phyloP scores from a whole-genome alignment of 2,797 vertebrate genomes.

The Coluber constrictor region DNA sequence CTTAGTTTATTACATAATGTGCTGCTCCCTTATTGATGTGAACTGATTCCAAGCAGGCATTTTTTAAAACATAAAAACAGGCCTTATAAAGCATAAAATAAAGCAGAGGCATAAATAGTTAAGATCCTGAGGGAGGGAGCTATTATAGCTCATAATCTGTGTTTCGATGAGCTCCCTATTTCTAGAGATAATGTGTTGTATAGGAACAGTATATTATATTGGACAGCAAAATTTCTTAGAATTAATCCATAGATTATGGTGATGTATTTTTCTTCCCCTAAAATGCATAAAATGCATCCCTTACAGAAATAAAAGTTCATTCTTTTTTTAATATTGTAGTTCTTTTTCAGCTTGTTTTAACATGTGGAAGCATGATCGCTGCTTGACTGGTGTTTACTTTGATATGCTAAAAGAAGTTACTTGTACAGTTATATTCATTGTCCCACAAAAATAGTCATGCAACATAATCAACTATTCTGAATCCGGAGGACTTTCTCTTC shows the following conservation, averaged over 20 bases:
- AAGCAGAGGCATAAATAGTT: background rate
- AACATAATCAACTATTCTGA: background rate
- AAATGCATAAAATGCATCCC: background rate
- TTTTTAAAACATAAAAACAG: background rate
- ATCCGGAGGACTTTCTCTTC: no score
- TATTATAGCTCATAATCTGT: background rate
- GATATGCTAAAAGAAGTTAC: background rate
- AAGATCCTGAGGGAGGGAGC: background rate
- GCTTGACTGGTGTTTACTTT: background rate
- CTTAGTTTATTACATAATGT: background rate
- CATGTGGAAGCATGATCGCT: background rate
- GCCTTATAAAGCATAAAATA: background rate
- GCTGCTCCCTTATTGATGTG: background rate
- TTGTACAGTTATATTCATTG: background rate
- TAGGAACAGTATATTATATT: background rate
- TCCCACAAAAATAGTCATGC: background rate
- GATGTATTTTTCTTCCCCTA: background rate
- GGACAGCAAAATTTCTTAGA: background rate
- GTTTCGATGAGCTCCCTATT: background rate
- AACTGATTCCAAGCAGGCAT: background rate
- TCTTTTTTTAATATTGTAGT: background rate
- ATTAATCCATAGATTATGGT: background rate
- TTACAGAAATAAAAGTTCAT: background rate
- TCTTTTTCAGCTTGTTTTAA: background rate
- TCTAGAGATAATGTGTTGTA: background rate